Conservation (phyloP, 2,888 invertebrate genomes). For the Leistus spinibarbis region DNA sequence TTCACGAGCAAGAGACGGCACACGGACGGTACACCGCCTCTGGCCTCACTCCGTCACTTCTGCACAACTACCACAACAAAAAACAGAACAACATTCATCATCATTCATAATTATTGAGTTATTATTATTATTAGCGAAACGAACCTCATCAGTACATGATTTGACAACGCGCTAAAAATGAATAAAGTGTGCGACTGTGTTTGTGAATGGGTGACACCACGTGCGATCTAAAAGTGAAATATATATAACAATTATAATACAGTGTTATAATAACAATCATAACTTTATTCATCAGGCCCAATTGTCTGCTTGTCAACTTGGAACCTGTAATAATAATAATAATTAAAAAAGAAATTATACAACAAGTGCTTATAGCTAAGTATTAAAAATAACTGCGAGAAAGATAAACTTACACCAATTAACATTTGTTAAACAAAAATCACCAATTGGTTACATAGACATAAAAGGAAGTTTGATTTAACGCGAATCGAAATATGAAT, state of each 20-base stretch:
- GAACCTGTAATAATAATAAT: no score
- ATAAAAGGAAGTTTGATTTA: no score
- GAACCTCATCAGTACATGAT: not conserved
- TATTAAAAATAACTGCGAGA: no score
- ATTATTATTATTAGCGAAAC: not conserved
- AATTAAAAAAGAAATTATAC: no score
- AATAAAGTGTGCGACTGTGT: not conserved
- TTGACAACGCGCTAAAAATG: not conserved
- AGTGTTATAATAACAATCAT: no score
- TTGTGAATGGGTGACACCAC: not conserved
- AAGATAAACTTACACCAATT: no score
- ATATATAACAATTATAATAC: not conserved
- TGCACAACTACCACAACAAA: not conserved
- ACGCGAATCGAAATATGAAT: no score
- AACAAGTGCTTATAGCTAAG: no score
- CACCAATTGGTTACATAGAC: no score
- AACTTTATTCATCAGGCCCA: no score
- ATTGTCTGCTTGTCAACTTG: no score
- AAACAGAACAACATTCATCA: not conserved
- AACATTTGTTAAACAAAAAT: no score
- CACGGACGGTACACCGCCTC: not conserved
- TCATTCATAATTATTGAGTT: not conserved
- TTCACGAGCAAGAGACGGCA: not conserved
- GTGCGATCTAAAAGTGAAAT: not conserved
- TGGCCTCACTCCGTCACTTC: not conserved